phyloP scores from a whole-genome alignment of 2,888 invertebrate genomes.

The Pseudeuparius sepicola region DNA sequence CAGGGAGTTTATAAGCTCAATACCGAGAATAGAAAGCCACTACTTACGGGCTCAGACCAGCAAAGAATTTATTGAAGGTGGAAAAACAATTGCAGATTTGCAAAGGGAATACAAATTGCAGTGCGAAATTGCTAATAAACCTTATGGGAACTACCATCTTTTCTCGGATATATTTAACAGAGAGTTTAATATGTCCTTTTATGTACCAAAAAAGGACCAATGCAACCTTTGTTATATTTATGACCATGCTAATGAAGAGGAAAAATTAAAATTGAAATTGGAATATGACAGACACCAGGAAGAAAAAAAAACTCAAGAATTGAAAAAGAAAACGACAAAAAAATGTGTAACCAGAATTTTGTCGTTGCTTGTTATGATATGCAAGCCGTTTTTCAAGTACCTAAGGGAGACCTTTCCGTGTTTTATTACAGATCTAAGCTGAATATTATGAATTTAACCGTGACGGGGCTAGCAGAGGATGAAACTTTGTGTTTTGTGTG shows the following conservation, averaged over 20 bases:
- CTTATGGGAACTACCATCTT: conserved; percentile 6
- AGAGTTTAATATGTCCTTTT: too few relatives aligned
- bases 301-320: conserved; percentile 9
- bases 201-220: conserved; percentile 9
- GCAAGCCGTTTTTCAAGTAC: too few relatives aligned
- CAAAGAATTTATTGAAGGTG: too few relatives aligned
- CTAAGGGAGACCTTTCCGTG: conserved; percentile 2
- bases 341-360: conserved; percentile 4
- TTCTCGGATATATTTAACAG: too few relatives aligned
- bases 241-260: conserved; percentile 3
- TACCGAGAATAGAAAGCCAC: too few relatives aligned
- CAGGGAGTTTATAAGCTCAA: conserved; percentile 3
- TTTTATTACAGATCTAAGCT: conserved; percentile 11
- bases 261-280: conserved; percentile 3
- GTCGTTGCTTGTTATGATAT: conserved; percentile 10
- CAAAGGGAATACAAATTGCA: conserved; percentile 6
- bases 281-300: conserved; percentile 5
- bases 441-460: conserved; percentile 10
- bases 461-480: background rate
- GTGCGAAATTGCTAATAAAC: background rate
- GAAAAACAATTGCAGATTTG: conserved; percentile 6
- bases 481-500: too few relatives aligned
- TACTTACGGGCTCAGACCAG: too few relatives aligned
- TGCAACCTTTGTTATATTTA: conserved; percentile 4
- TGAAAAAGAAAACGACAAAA: conserved; percentile 10